phyloP scores from a whole-genome alignment of 2,113 vertebrate species.

The Pandion haliaetus region DNA sequence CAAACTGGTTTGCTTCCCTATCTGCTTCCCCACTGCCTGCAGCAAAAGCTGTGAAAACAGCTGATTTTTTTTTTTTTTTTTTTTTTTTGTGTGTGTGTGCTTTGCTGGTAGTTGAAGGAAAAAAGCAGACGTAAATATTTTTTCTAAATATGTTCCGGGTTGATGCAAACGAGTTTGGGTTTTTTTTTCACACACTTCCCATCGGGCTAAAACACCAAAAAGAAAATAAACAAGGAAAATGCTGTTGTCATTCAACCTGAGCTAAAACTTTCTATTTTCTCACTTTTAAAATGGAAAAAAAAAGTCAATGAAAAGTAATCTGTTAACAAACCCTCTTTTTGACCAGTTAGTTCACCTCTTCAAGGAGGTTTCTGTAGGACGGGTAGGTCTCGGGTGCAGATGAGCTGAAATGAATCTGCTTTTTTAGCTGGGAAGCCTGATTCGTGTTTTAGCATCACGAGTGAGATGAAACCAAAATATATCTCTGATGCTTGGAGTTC shows the following conservation, averaged over 20 bases:
- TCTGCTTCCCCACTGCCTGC: neutral
- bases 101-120: neutral
- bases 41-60: neutral
- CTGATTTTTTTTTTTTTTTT: neutral
- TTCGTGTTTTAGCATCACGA: neutral
- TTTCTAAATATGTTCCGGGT: neutral
- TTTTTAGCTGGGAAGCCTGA: neutral
- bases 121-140: slow-evolving; percentile 5
- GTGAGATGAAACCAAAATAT: neutral
- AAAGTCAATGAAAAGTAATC: neutral
- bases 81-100: neutral
- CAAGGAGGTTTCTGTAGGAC: neutral
- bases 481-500: neutral
- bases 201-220: neutral
- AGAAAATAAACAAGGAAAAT: neutral
- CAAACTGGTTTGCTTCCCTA: neutral
- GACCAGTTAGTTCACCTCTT: neutral
- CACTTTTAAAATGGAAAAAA: neutral
- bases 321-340: neutral
- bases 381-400: neutral
- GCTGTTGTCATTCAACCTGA: neutral
- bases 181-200: neutral
- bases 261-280: neutral
- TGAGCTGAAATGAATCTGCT: neutral
- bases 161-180: neutral